These are phyloP conservation scores for Phenganax stokvisi DNA, from an alignment of 92 coral and sea anemone genomes.

Conservation along the genomic window DNA sequence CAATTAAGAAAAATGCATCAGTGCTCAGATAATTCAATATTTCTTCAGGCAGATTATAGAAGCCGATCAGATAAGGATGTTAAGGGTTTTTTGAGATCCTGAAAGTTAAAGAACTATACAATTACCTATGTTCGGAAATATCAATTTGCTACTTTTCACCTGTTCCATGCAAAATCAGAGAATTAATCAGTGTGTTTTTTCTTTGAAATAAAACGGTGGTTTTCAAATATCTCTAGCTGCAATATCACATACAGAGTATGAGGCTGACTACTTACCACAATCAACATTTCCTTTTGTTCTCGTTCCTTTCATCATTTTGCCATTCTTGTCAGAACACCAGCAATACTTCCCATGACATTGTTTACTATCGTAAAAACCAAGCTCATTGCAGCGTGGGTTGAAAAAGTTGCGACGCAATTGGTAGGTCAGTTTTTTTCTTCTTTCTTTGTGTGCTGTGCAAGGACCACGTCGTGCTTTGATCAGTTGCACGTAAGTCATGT, in stretches of 20 bases:
- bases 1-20: too few relatives aligned
- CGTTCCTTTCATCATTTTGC: constrained; percentile 62
- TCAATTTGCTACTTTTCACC: too few relatives aligned
- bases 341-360: constrained; percentile 78
- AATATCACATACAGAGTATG: background rate
- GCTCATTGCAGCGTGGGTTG: constrained; percentile 63
- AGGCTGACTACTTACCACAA: constrained; percentile 67
- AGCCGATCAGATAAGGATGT: too few relatives aligned
- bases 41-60: too few relatives aligned
- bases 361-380: constrained; percentile 65
- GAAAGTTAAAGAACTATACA: too few relatives aligned
- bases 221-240: background rate
- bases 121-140: too few relatives aligned
- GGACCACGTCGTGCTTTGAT: background rate
- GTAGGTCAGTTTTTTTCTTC: background rate
- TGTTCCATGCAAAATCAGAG: too few relatives aligned
- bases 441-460: constrained; percentile 28
- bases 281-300: constrained; percentile 65
- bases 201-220: too few relatives aligned
- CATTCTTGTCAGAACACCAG: constrained; percentile 64
- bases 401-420: constrained; percentile 21
- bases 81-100: too few relatives aligned
- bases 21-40: too few relatives aligned
- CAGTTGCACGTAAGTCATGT: background rate
- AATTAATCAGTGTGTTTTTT: too few relatives aligned